Conservation (phyloP, 2,113 vertebrate species). For the Ciconia boyciana region DNA sequence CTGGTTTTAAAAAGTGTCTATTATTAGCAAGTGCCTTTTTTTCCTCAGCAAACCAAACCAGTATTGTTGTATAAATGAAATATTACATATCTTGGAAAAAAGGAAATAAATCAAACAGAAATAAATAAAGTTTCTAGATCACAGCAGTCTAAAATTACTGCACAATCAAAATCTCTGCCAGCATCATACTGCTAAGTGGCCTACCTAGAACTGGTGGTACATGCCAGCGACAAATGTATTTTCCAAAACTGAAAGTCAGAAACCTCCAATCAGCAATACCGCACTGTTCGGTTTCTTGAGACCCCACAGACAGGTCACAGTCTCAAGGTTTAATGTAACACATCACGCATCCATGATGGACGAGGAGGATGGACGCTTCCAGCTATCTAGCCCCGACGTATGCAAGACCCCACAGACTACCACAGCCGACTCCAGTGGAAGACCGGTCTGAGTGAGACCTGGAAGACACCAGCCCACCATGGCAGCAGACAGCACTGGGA, state of each 20-base stretch:
- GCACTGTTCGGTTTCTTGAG: neutral
- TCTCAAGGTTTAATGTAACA: neutral
- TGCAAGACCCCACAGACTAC: neutral
- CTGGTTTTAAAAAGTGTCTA: neutral
- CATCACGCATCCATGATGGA: rapidly evolving
- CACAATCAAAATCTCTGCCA: neutral
- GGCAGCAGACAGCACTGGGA: neutral
- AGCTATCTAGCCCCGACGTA: rapidly evolving
- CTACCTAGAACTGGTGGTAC: neutral
- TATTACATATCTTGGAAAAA: neutral
- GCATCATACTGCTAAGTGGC: neutral
- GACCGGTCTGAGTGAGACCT: rapidly evolving
- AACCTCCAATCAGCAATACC: neutral
- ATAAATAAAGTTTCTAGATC: neutral
- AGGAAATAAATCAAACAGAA: neutral
- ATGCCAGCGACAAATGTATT: neutral
- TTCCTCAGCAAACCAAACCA: neutral
- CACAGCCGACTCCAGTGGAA: rapidly evolving
- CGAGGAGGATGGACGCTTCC: neutral
- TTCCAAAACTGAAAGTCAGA: neutral
- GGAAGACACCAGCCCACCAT: neutral
- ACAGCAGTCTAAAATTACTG: neutral
- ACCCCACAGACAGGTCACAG: neutral
- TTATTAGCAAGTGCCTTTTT: neutral
- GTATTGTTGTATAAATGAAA: neutral